These are phyloP conservation scores for Apteryx owenii DNA, from an alignment of 2,113 vertebrate genomes.

Conservation along the genomic window DNA sequence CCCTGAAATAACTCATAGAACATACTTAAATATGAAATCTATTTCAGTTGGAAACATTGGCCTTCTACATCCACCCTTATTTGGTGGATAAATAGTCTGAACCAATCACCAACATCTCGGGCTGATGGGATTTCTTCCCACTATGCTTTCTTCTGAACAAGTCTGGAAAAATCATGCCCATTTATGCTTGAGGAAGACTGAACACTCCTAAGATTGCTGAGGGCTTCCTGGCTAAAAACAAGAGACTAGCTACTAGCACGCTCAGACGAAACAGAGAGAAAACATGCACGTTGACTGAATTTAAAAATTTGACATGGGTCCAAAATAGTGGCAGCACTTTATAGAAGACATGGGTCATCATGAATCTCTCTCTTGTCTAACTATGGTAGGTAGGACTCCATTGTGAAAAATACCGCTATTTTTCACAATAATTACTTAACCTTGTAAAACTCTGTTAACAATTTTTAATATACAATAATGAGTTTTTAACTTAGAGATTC, in stretches of 20 bases:
- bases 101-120: not conserved
- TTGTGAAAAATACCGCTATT: not conserved
- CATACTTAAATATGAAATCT: not conserved
- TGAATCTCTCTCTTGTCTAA: not conserved
- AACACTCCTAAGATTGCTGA: not conserved
- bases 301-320: not conserved
- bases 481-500: not conserved
- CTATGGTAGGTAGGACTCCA: fast-evolving
- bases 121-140: not conserved
- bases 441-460: not conserved
- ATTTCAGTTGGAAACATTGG: not conserved
- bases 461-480: not conserved
- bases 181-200: not conserved
- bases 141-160: not conserved
- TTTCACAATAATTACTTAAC: not conserved
- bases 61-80: not conserved
- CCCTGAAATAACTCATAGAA: not conserved
- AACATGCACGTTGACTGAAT: not conserved
- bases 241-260: not conserved
- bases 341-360: not conserved
- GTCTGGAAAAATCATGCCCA: not conserved
- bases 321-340: not conserved
- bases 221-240: not conserved
- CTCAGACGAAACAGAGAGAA: not conserved
- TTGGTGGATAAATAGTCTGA: not conserved